Evolutionary conservation across 2,888 invertebrate genomes (phyloP).

Genomic region (Nephrotoma appendiculata): DNA sequence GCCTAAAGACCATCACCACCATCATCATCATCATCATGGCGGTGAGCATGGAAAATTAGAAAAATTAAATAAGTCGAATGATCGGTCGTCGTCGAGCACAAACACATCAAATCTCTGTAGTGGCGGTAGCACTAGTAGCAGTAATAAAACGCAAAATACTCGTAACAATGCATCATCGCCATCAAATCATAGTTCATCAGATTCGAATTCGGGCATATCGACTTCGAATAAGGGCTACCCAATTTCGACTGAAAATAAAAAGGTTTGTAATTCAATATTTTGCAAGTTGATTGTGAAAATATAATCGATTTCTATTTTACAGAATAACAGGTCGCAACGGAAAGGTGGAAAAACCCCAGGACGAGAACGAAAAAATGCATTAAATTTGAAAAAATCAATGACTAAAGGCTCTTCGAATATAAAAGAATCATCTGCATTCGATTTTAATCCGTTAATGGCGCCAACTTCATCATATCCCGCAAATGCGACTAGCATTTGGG

Average conservation of each 20-base stretch:
- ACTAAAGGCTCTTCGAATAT: slow-evolving; percentile 14
- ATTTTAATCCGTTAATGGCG: slow-evolving; percentile 12
- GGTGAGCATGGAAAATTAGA: background rate
- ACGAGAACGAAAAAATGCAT: slow-evolving; percentile 25
- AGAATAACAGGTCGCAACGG: slow-evolving; percentile 10
- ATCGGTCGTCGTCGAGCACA: background rate
- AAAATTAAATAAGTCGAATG: background rate
- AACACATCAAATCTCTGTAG: background rate
- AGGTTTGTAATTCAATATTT: background rate
- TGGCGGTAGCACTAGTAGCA: background rate
- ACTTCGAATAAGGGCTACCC: background rate
- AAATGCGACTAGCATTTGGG: slow-evolving; percentile 12
- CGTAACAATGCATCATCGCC: slow-evolving; percentile 3
- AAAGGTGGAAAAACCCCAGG: slow-evolving; percentile 32
- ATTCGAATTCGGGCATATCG: background rate
- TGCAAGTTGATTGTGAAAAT: background rate
- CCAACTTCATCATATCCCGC: background rate
- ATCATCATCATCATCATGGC: background rate
- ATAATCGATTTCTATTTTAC: background rate
- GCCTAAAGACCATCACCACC: background rate
- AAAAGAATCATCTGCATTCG: slow-evolving; percentile 17
- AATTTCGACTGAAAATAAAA: background rate
- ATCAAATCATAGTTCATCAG: slow-evolving; percentile 1
- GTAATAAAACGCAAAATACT: background rate
- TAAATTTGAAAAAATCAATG: slow-evolving; percentile 13